Conservation (phyloP, 2,888 invertebrate species). For the Polyommatus iphigenia region DNA sequence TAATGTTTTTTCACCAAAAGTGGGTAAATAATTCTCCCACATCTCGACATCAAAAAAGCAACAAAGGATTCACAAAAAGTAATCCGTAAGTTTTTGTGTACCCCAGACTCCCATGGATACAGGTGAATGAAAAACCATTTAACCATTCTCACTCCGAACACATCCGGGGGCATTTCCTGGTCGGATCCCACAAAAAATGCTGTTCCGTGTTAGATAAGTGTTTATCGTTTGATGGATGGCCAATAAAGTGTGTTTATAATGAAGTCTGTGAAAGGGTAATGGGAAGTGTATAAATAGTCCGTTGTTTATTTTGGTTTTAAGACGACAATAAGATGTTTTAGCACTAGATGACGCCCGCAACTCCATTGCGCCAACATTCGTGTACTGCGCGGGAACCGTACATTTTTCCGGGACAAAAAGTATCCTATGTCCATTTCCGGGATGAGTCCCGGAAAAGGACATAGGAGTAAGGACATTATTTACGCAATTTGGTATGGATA, state of each 20-base stretch:
- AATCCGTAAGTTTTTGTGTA: conserved; percentile 51
- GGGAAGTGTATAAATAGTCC: background rate
- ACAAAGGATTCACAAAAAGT: conserved; percentile 17
- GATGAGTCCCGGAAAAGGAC: too few relatives aligned
- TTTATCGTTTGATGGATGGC: conserved; percentile 44
- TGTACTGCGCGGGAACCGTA: too few relatives aligned
- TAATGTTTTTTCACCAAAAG: conserved; percentile 14
- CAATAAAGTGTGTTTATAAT: background rate
- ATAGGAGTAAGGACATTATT: too few relatives aligned
- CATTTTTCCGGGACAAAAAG: too few relatives aligned
- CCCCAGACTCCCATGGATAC: conserved; percentile 66
- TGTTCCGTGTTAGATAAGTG: conserved; percentile 59
- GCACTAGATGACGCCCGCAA: too few relatives aligned
- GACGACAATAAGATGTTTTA: too few relatives aligned
- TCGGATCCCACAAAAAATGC: conserved; percentile 53
- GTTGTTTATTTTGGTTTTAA: background rate
- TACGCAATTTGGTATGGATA: too few relatives aligned
- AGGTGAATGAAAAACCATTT: conserved; percentile 71
- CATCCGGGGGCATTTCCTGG: conserved; percentile 74
- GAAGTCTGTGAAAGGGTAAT: background rate
- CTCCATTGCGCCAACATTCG: too few relatives aligned
- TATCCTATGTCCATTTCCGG: too few relatives aligned
- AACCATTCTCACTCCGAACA: conserved; percentile 51
- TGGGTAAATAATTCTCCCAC: conserved; percentile 21
- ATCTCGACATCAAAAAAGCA: conserved; percentile 16